Conservation (phyloP, 2,113 vertebrate species). For the Alethe diademata region DNA sequence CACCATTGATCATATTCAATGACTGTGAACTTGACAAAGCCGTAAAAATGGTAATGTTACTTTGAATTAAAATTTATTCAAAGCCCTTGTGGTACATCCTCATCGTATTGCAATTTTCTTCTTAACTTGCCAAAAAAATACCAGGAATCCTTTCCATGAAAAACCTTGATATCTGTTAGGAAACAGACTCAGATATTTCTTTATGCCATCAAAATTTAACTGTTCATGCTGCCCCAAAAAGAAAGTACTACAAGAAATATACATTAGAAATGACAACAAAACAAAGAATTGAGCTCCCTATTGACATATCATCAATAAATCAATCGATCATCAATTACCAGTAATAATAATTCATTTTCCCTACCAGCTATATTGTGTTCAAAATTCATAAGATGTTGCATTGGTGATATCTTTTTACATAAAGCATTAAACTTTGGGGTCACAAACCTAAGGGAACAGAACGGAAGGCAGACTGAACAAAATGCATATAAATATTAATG, state of each 20-base stretch:
- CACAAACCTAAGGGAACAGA: not conserved
- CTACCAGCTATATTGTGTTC: not conserved
- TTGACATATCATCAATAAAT: not conserved
- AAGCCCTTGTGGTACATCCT: not conserved
- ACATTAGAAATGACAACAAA: not conserved
- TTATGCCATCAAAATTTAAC: not conserved
- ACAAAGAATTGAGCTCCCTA: not conserved
- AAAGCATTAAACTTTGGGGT: not conserved
- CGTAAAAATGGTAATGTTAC: constrained; percentile 77
- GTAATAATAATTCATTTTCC: not conserved
- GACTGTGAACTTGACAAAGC: constrained; percentile 87
- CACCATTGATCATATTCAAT: constrained; percentile 83
- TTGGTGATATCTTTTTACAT: not conserved
- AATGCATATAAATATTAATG: not conserved
- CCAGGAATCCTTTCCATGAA: not conserved
- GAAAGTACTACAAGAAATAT: not conserved
- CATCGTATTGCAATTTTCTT: not conserved
- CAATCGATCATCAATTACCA: not conserved
- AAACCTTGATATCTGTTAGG: not conserved
- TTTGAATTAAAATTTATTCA: not conserved
- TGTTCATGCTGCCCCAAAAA: not conserved
- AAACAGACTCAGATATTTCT: not conserved
- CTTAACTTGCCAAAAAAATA: not conserved
- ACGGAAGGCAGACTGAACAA: not conserved
- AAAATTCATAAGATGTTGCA: not conserved